Conservation (phyloP, 2,888 invertebrate genomes). For the Polydrusus tereticollis region DNA sequence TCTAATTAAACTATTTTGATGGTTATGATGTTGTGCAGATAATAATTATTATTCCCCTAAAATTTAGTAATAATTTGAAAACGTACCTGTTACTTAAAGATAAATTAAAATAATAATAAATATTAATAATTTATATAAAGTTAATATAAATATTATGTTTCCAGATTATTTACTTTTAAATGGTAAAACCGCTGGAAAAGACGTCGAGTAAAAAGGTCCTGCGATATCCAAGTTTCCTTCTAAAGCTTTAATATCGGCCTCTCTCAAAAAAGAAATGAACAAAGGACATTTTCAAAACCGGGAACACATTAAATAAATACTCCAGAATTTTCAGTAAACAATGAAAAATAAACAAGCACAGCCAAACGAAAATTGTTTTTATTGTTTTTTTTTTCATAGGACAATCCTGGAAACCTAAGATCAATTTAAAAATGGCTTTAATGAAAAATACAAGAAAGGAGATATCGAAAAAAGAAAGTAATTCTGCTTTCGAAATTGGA, state of each 20-base stretch:
- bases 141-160: slow-evolving; percentile 1
- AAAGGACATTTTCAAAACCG: slow-evolving; percentile 16
- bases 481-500: too few relatives aligned
- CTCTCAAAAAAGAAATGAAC: slow-evolving; percentile 7
- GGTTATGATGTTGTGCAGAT: not conserved
- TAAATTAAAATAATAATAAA: too few relatives aligned
- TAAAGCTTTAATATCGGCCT: slow-evolving; percentile 12
- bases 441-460: not conserved
- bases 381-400: slow-evolving; percentile 12
- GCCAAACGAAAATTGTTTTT: slow-evolving; percentile 9
- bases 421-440: not conserved
- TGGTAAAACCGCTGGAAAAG: slow-evolving; percentile 10
- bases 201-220: not conserved
- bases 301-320: slow-evolving; percentile 28
- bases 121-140: too few relatives aligned
- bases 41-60: not conserved
- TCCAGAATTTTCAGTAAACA: slow-evolving; percentile 14
- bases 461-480: not conserved
- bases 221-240: slow-evolving; percentile 1
- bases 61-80: too few relatives aligned
- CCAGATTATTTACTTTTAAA: slow-evolving; percentile 10
- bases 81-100: too few relatives aligned
- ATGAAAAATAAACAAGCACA: slow-evolving; percentile 15
- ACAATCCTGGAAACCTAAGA: slow-evolving; percentile 1
- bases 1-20: not conserved